Conservation (phyloP, 2,888 invertebrate genomes). For the Philopedon plagiatum region DNA sequence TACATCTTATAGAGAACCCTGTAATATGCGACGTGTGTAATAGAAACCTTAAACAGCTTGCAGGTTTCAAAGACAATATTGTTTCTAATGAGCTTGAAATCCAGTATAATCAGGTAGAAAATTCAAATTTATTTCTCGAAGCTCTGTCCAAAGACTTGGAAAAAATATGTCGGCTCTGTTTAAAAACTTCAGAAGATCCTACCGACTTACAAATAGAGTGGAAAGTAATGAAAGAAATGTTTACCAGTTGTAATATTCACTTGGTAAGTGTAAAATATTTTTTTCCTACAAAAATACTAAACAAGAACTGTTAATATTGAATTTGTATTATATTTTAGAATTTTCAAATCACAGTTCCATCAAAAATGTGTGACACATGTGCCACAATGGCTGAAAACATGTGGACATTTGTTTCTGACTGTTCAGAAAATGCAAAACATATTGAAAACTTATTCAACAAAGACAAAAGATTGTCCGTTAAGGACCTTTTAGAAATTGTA, state of each 20-base stretch:
- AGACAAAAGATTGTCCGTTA: neutral
- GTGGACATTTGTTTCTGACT: constrained; percentile 1
- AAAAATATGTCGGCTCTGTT: constrained; percentile 32
- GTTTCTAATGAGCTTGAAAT: constrained; percentile 33
- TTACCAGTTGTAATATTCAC: constrained; percentile 28
- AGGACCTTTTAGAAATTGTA: neutral
- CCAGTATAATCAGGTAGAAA: constrained; percentile 2
- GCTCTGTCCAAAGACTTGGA: constrained; percentile 25
- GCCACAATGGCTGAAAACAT: neutral
- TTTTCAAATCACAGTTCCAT: constrained; percentile 13
- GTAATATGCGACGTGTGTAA: constrained; percentile 27
- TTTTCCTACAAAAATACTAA: neutral
- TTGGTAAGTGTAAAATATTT: constrained; percentile 21
- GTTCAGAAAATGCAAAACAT: constrained; percentile 16
- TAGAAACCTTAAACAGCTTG: constrained; percentile 19
- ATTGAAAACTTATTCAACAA: neutral
- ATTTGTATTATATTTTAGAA: constrained; percentile 19
- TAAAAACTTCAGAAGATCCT: constrained; percentile 3
- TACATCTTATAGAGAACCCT: constrained; percentile 28
- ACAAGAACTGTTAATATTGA: neutral
- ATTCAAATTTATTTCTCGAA: constrained; percentile 10
- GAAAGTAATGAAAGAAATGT: constrained; percentile 15
- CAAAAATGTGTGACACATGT: constrained; percentile 23
- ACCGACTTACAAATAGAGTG: neutral
- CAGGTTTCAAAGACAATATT: constrained; percentile 30